phyloP scores from a whole-genome alignment of 30 jellyfish, hydroid and myxozoan species.

The Hydractinia echinata region DNA sequence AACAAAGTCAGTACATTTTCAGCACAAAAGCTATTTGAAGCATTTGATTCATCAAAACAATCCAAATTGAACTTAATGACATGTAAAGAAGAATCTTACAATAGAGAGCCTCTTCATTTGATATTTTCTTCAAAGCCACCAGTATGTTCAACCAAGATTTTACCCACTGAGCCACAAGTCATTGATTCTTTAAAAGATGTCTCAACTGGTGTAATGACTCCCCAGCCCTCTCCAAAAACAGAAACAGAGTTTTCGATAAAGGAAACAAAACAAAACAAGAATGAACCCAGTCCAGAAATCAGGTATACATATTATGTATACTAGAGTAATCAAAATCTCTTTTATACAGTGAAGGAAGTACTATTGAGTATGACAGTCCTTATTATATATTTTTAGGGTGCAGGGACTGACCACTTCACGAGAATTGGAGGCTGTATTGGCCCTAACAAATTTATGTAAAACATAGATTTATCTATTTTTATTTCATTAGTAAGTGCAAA shows the following conservation, averaged over 20 bases:
- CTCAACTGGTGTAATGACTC: slow-evolving; percentile 15
- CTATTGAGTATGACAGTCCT: neutral
- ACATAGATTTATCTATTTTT: neutral
- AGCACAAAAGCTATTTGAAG: slow-evolving; percentile 37
- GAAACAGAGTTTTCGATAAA: slow-evolving; percentile 1
- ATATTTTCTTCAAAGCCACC: slow-evolving; percentile 43
- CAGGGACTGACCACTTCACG: slow-evolving; percentile 76
- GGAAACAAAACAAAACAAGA: neutral
- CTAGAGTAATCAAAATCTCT: too few relatives aligned
- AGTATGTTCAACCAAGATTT: slow-evolving; percentile 28
- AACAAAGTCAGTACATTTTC: slow-evolving; percentile 33
- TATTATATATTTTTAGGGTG: slow-evolving; percentile 33
- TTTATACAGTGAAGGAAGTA: too few relatives aligned
- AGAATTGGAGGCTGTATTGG: slow-evolving; percentile 86
- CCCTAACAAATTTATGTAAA: slow-evolving; percentile 57
- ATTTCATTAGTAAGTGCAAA: too few relatives aligned
- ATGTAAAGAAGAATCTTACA: neutral
- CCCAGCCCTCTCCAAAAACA: slow-evolving; percentile 35
- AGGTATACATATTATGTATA: neutral
- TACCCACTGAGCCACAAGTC: neutral
- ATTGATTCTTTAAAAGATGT: neutral
- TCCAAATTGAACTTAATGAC: neutral
- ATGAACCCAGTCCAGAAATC: neutral
- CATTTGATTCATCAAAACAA: slow-evolving; percentile 34
- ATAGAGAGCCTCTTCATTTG: slow-evolving; percentile 16